phyloP scores from a whole-genome alignment of 2,113 vertebrate genomes.

The Etheostoma cragini region DNA sequence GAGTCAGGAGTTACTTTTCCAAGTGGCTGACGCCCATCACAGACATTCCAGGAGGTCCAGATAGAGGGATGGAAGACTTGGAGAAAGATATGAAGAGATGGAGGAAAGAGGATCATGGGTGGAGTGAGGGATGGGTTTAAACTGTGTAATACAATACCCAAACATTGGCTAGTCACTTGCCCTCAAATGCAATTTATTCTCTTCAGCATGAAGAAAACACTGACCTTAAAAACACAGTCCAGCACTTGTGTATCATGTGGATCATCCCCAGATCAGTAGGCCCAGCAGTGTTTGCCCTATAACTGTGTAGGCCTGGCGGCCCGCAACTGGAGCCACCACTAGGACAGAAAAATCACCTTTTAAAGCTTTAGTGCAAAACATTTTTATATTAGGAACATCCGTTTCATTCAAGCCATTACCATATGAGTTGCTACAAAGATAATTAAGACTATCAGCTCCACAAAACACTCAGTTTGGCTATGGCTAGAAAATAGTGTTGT shows the following conservation, averaged over 20 bases:
- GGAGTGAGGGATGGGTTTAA: neutral
- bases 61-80: conserved; percentile 16
- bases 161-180: neutral
- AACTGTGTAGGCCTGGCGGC: no score
- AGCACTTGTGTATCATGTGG: neutral
- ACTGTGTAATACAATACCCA: neutral
- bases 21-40: conserved; percentile 37
- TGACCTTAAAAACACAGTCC: neutral
- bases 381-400: no score
- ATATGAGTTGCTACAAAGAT: no score
- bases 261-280: conserved; percentile 14
- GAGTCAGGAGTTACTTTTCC: conserved; percentile 6
- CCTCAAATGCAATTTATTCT: conserved; percentile 22
- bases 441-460: no score
- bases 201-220: conserved; percentile 7
- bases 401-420: no score
- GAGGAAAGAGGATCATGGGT: neutral
- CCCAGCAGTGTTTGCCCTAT: no score
- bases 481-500: no score
- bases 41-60: conserved; percentile 41
- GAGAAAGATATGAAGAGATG: neutral
- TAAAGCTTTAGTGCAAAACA: no score
- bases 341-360: no score
- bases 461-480: no score
- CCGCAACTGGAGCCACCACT: no score